Evolutionary conservation across 2,888 invertebrate genomes (phyloP).

Genomic region (Acholoe squamosa): DNA sequence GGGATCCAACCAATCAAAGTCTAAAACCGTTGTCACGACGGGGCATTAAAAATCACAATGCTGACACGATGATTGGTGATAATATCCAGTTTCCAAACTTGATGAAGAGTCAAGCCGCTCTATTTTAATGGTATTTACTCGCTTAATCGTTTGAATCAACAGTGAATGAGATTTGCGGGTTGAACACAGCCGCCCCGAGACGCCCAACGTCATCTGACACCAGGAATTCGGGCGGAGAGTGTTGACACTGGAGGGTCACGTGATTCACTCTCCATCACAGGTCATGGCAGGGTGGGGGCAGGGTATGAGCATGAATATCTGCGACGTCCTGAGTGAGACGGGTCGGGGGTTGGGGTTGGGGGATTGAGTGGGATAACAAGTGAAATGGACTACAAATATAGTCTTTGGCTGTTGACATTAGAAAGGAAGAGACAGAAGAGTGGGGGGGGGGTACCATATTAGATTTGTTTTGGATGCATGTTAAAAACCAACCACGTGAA

Average conservation of each 20-base stretch:
- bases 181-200: neutral
- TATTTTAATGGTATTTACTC: constrained; percentile 49
- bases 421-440: neutral
- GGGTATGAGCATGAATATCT: constrained; percentile 37
- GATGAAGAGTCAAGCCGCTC: constrained; percentile 53
- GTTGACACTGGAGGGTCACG: constrained; percentile 37
- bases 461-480: too few relatives aligned
- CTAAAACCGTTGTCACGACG: neutral
- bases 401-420: neutral
- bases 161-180: constrained; percentile 36
- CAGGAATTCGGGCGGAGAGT: neutral
- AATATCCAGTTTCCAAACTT: constrained; percentile 30
- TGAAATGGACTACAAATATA: neutral
- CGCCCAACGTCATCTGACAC: constrained; percentile 29
- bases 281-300: neutral
- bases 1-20: neutral
- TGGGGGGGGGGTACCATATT: neutral
- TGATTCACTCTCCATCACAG: constrained; percentile 51
- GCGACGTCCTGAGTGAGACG: neutral
- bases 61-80: constrained; percentile 20
- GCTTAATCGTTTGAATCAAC: constrained; percentile 45
- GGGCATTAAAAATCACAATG: neutral
- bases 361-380: neutral
- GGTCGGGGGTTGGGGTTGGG: neutral
- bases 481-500: too few relatives aligned